Evolutionary conservation across 2,113 vertebrate species (phyloP).

Genomic region (Neotragus pygmaeus): DNA sequence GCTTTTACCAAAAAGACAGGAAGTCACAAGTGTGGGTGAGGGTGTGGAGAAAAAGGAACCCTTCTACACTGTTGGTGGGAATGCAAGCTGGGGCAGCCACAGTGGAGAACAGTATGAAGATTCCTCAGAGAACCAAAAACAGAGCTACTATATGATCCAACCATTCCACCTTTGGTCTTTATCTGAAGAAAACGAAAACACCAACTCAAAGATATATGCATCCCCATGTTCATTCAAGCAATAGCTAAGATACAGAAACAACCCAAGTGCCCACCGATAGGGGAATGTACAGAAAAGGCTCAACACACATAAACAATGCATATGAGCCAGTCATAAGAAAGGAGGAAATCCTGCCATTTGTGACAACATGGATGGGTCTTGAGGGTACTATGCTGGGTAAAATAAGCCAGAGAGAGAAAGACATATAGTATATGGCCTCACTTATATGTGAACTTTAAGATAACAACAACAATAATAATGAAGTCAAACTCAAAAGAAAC

Average conservation of each 20-base stretch:
- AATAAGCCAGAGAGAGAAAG: not conserved
- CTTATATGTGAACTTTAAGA: not conserved
- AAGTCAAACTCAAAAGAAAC: not conserved
- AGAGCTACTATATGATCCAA: not conserved
- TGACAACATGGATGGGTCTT: no score
- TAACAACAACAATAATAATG: not conserved
- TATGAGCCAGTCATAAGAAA: not conserved
- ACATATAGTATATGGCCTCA: not conserved
- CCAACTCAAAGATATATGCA: not conserved
- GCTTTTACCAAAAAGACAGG: not conserved
- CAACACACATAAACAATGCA: not conserved
- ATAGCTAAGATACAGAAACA: not conserved
- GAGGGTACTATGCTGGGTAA: not conserved
- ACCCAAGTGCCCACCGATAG: accelerated
- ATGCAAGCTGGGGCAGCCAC: not conserved
- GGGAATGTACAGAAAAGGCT: not conserved
- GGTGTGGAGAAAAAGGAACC: not conserved
- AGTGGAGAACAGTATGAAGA: not conserved
- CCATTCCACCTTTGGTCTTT: not conserved
- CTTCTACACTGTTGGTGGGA: not conserved
- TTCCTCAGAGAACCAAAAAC: not conserved
- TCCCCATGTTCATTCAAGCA: not conserved
- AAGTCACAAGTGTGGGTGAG: not conserved
- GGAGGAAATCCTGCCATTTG: not conserved
- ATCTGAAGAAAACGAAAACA: not conserved